Base-by-base conservation (phyloP, 1,140 invertebrate species). In the Himalopsyche phryganea region DNA sequence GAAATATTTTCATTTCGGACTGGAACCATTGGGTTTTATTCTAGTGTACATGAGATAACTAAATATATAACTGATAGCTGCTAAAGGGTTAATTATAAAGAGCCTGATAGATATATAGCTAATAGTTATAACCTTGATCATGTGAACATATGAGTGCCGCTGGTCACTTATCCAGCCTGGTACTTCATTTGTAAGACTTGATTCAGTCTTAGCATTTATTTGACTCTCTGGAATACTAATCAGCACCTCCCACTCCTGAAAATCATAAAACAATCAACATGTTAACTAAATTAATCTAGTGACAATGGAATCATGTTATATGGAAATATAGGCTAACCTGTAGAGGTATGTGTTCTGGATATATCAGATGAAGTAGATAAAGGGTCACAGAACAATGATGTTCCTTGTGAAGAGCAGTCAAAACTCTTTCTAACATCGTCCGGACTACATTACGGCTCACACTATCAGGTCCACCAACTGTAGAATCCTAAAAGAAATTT, bases 171-270 rank as follows among this genome's bases (percentile, higher is more conserved):
- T 47, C 58, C 59, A 65, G 19, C 15, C 15, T 41, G 58, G 51
- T 7, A 58, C 15, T 18, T 61, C 50, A 28, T 28, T 47, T 51
- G 49, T 1, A 17, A 44, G 4, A 50, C 36, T 32, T 9, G 17
- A 53, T 46, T 58, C 51, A 42, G 20, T 48, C 35, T 65, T 41
- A 14, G 32, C 47, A 28, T 9, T 9, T 28, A 41, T 45, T 46
- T 53, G 44, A 38, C 41, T 58, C 11, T 65, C 63, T 0, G 51
- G 45, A 50, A 56, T 60, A 40, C 58, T 57, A 10, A 50, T 60
- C 6, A 64, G 40, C 35, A 64, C 19, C 9, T 60, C 58, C 62
- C 62, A 64, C 41, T 64, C 62, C 62, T 64, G 40, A 48, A 49
- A 56, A 38, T n/a, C 23, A 23, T 13, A 48, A 28, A 28, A 9